Evolutionary conservation across 1,140 invertebrate genomes (phyloP).

Genomic region (Neotoxoptera formosana): DNA sequence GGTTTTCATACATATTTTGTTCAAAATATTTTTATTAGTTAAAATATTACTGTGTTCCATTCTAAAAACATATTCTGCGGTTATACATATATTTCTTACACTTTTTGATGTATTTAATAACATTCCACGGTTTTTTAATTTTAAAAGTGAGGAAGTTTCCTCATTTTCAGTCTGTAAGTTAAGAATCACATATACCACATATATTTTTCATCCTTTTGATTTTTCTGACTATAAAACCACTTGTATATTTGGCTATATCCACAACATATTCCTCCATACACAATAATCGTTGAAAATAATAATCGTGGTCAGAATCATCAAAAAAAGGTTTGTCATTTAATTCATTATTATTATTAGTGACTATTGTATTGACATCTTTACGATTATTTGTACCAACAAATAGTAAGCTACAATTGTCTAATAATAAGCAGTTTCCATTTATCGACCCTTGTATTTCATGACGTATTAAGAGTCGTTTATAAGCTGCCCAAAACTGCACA

Average conservation of each 20-base stretch:
- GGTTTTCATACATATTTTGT: no score
- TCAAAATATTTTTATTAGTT: neutral
- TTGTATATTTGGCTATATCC: neutral
- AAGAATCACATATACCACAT: no score
- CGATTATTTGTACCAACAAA: neutral
- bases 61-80: no score
- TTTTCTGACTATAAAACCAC: neutral
- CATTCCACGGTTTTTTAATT: no score
- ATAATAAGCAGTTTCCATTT: neutral
- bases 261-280: neutral
- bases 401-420: neutral
- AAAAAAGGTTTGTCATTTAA: neutral
- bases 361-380: neutral
- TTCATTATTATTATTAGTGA: neutral
- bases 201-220: no score
- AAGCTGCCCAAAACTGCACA: neutral
- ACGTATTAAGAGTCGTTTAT: neutral
- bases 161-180: no score
- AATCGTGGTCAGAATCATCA: neutral
- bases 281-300: neutral
- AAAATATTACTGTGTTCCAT: no score
- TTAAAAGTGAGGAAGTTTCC: no score
- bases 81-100: no score
- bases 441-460: neutral
- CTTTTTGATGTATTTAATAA: no score